Base-by-base conservation (phyloP, 2,888 invertebrate species). In the Helobdella robusta region DNA sequence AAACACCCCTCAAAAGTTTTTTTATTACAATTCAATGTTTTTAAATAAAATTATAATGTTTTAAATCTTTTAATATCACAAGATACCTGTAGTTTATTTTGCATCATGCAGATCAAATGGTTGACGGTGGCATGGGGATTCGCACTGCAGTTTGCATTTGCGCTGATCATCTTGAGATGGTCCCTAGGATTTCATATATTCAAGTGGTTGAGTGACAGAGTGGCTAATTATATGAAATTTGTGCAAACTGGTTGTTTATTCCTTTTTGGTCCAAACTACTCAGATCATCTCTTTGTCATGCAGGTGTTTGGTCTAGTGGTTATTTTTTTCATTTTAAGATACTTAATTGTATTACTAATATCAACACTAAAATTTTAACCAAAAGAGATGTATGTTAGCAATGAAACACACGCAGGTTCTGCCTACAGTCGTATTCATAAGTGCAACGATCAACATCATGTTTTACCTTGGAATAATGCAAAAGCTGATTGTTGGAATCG, bases 361-460 rank as follows among this genome's bases (percentile, higher is more conserved):
- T n/a, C n/a, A n/a, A n/a, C n/a, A n/a, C n/a, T n/a, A n/a, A n/a
- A n/a, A n/a, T n/a, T n/a, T n/a, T n/a, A n/a, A n/a, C n/a, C n/a
- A n/a, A n/a, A n/a, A n/a, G n/a, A n/a, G n/a, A n/a, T n/a, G n/a
- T n/a, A n/a, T n/a, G n/a, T n/a, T n/a, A n/a, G n/a, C n/a, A n/a
- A n/a, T n/a, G n/a, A n/a, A n/a, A n/a, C n/a, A n/a, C n/a, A n/a
- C 32, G 6, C 54, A 79, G 78, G 85, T 86, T 0, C 81, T 95
- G 34, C 87, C 92, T 0, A 89, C 91, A 4, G 88, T 95, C 65
- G 89, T 89, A 81, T 94, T 93, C 84, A 88, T 95, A 78, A 89
- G 90, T 74, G 89, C 92, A 80, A 81, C 87, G 72, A 88, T 93
- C 18, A 88, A 90, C 72, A 84, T 95, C 0, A 80, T 94, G 20